Evolutionary conservation across 2,888 invertebrate species (phyloP), one percentile per base, ranked within the genome.

Genomic region (Caenorhabditis virilis): DNA sequence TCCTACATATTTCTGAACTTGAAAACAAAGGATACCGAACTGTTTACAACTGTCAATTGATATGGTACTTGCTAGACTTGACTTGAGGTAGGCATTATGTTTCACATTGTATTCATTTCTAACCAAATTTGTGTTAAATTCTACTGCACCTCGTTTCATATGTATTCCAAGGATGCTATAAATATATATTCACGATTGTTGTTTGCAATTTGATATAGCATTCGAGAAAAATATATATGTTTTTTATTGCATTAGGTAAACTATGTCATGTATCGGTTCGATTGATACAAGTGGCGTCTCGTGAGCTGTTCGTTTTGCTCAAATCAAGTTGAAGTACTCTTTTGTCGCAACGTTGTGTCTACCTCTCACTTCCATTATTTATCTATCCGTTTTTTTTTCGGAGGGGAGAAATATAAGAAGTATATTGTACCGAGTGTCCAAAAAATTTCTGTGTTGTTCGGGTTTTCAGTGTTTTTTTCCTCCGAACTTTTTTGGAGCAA

Each of bases 271-370:
- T 30, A 30, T 30, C 23, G 11, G 23, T 42, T 42, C 23, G 20
- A 38, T 45, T 48, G 46, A 53, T 53, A 60, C 54, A 50, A 60
- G 60, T 60, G 60, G 60, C 36, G 33, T 35, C 49, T 53, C 60
- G 60, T 60, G 60, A 53, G 45, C 47, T 59, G 41, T 47, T 33
- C 36, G 47, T 53, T 60, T 51, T 58, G 43, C 30, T 30, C 30
- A 30, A 30, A 30, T 9, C 7, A 30, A 30, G 6, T 13, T 30
- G 7, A 30, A 30, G 30, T 9, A 13, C 30, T 13, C 30, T 30
- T 30, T 30, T 30, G 30, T 30, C 30, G 30, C 30, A 13, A 30
- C 30, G 30, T 30, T 6, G 6, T 30, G 30, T 9, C 30, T 30
- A 6, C 6, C 30, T 30, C 13, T 30, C 13, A 9, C 13, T 30